Percentiles rank a stretch among this genome's conserved stretches.
Conservation (phyloP, 2,888 invertebrate genomes). For the Eupithecia insigniata region DNA sequence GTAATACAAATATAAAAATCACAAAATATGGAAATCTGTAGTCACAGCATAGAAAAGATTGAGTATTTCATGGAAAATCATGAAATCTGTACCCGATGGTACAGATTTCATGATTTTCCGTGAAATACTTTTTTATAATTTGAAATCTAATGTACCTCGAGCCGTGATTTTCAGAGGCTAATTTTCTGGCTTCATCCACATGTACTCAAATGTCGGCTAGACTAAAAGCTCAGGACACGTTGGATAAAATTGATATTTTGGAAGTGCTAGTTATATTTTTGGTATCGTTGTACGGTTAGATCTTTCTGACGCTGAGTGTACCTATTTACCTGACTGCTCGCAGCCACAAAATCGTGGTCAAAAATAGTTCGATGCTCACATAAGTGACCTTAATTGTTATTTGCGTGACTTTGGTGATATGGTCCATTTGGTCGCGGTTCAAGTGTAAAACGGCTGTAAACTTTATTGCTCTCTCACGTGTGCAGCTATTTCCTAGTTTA, state of each 20-base stretch:
- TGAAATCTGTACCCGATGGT: too few relatives aligned
- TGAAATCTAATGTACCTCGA: neutral
- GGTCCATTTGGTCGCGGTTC: slow-evolving; percentile 53
- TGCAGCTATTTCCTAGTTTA: slow-evolving; percentile 15
- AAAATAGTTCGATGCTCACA: slow-evolving; percentile 56
- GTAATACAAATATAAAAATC: neutral
- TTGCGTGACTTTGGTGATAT: slow-evolving; percentile 61
- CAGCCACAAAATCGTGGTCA: neutral
- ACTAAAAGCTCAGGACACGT: neutral
- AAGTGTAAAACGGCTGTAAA: slow-evolving; percentile 34
- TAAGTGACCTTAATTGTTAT: slow-evolving; percentile 75
- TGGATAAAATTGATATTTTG: neutral
- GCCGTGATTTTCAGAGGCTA: neutral
- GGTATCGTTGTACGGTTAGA: slow-evolving; percentile 11
- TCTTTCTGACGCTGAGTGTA: neutral
- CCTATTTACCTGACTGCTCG: neutral
- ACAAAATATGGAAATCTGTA: neutral
- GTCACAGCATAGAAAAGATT: neutral
- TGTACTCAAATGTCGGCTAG: neutral
- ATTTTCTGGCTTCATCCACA: neutral
- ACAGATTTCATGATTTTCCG: neutral
- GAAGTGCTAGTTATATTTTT: neutral
- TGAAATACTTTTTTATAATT: neutral
- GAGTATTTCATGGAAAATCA: too few relatives aligned
- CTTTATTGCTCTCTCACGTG: slow-evolving; percentile 31